A percentile compares a stretch with the other conserved stretches of the same genome.
phyloP scores from a whole-genome alignment of 2,797 vertebrate genomes.

The Brachyalestes nurse region DNA sequence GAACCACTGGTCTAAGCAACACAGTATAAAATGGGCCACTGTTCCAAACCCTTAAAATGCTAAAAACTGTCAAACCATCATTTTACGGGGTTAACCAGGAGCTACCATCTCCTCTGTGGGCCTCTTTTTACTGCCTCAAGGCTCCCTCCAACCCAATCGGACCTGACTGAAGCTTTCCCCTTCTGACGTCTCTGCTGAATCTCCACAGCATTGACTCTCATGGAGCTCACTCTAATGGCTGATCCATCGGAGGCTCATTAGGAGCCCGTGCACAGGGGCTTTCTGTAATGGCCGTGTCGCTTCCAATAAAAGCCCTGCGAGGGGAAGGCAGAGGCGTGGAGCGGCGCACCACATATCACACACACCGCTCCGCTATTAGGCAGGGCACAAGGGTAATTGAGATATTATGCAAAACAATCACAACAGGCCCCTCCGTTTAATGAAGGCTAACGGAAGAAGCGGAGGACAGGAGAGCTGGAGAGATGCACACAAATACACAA shows the following conservation, averaged over 20 bases:
- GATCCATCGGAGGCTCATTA: conserved; percentile 39
- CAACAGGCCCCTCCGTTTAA: conserved; percentile 43
- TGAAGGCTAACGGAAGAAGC: conserved; percentile 7
- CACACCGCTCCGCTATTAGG: conserved; percentile 45
- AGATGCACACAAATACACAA: neutral
- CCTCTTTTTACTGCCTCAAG: neutral
- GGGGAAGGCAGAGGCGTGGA: conserved; percentile 39
- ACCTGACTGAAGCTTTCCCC: neutral
- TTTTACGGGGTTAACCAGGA: neutral
- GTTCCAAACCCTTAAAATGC: too few relatives aligned
- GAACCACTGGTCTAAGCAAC: too few relatives aligned
- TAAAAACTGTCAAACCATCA: neutral
- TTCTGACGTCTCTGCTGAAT: neutral
- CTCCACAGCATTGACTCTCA: conserved; percentile 27
- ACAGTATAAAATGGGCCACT: too few relatives aligned
- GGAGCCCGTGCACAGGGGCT: conserved; percentile 42
- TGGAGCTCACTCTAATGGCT: conserved; percentile 30
- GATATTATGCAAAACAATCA: conserved; percentile 63
- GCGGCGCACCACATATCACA: conserved; percentile 34
- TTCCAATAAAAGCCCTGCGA: conserved; percentile 49
- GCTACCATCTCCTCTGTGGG: conserved; percentile 6
- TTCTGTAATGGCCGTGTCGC: conserved; percentile 55
- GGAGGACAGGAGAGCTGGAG: conserved; percentile 4
- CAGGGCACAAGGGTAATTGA: conserved; percentile 55
- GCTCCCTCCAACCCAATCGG: neutral